Evolutionary conservation across 2,113 vertebrate species (phyloP).

Genomic region (Sebastes fasciatus): DNA sequence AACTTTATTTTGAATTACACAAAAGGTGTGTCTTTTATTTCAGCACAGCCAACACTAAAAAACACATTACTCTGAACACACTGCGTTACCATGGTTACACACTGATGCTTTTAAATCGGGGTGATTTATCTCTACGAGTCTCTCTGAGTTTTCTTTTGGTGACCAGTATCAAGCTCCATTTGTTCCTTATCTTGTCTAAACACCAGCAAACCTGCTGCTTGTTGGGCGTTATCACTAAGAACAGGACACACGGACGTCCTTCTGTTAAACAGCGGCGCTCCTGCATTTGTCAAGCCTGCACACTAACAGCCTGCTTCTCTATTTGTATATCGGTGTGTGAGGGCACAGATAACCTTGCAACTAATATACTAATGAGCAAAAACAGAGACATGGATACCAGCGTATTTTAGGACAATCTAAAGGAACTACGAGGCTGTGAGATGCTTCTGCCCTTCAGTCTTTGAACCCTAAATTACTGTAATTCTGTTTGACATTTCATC

Average conservation of each 20-base stretch:
- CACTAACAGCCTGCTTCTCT: not conserved
- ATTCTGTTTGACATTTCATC: not conserved
- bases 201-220: slow-evolving; percentile 16
- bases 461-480: not conserved
- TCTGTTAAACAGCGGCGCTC: not conserved
- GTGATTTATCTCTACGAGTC: not conserved
- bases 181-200: slow-evolving; percentile 39
- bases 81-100: too few species aligned
- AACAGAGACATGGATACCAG: not conserved
- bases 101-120: too few species aligned
- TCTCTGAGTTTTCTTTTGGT: not conserved
- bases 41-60: too few species aligned
- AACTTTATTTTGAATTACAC: too few species aligned
- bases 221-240: slow-evolving; percentile 4
- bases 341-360: not conserved
- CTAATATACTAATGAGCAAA: not conserved
- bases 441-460: not conserved
- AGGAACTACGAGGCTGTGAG: not conserved
- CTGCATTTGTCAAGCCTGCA: not conserved
- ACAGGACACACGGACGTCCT: not conserved
- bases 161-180: not conserved
- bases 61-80: too few species aligned
- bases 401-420: not conserved
- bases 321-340: not conserved
- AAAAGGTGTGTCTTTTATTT: too few species aligned